phyloP scores from a whole-genome alignment of 2,113 vertebrate species.

The Tringa solitaria region DNA sequence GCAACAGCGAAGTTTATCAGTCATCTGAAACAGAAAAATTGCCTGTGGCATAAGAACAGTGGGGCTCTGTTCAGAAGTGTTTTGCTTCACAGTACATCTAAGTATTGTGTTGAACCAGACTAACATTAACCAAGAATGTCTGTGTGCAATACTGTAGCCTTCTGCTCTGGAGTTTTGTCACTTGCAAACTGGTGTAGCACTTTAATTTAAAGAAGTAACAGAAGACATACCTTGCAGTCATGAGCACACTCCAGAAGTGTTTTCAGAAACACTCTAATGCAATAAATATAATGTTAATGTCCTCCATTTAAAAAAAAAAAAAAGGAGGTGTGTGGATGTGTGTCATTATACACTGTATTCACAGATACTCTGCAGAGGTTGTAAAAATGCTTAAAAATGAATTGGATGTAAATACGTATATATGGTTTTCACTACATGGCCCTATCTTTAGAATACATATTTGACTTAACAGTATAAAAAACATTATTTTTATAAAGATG shows the following conservation, averaged over 20 bases:
- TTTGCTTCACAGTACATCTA: slow-evolving; percentile 48
- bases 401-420: neutral
- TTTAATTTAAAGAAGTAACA: slow-evolving; percentile 9
- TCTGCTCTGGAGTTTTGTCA: neutral
- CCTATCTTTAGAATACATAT: neutral
- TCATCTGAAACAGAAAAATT: slow-evolving; percentile 21
- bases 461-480: neutral
- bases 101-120: slow-evolving; percentile 15
- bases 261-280: neutral
- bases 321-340: too few species aligned
- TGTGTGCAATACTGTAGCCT: neutral
- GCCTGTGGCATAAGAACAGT: neutral
- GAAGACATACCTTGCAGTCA: neutral
- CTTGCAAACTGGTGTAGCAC: slow-evolving; percentile 7
- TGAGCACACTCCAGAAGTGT: neutral
- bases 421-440: neutral
- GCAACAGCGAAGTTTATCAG: slow-evolving; percentile 16
- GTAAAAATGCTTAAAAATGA: neutral
- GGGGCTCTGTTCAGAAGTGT: slow-evolving; percentile 18
- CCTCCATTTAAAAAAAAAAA: neutral
- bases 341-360: neutral
- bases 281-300: neutral
- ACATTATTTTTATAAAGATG: neutral
- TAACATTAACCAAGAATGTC: neutral
- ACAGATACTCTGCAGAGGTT: neutral